These are phyloP conservation scores for Cyaniris semiargus DNA, from an alignment of 2,888 invertebrate genomes.

Conservation along the genomic window DNA sequence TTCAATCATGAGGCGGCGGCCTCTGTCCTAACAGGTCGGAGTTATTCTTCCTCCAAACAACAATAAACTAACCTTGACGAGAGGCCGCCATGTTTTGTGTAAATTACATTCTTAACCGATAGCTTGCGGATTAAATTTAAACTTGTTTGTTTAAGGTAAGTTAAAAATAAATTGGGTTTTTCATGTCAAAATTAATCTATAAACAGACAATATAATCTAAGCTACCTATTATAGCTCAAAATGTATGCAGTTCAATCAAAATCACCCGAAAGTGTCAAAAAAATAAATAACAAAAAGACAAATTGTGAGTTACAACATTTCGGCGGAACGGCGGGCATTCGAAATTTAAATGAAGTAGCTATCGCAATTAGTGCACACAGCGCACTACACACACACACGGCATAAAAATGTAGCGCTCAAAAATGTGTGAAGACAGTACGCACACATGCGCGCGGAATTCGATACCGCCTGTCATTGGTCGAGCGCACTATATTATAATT, in stretches of 20 bases:
- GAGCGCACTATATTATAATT: slow-evolving; percentile 53
- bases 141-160: background rate
- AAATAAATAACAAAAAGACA: slow-evolving; percentile 33
- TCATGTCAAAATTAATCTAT: background rate
- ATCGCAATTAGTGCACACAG: slow-evolving; percentile 73
- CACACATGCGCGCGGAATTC: slow-evolving; percentile 65
- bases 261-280: slow-evolving; percentile 11
- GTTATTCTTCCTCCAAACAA: slow-evolving; percentile 27
- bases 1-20: slow-evolving; percentile 25
- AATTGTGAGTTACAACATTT: slow-evolving; percentile 57
- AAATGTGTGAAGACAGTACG: slow-evolving; percentile 75
- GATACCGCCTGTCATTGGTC: slow-evolving; percentile 74
- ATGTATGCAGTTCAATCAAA: background rate
- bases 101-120: background rate
- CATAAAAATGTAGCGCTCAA: slow-evolving; percentile 76
- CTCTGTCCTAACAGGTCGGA: slow-evolving; percentile 23
- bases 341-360: slow-evolving; percentile 81
- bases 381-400: slow-evolving; percentile 58
- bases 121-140: background rate
- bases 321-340: slow-evolving; percentile 64
- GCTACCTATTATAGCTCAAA: background rate
- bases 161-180: background rate
- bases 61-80: background rate
- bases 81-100: background rate
- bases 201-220: background rate